Evolutionary conservation across 2,113 vertebrate species (phyloP), one percentile per base, ranked within the genome.

Genomic region (Cynoglossus semilaevis): DNA sequence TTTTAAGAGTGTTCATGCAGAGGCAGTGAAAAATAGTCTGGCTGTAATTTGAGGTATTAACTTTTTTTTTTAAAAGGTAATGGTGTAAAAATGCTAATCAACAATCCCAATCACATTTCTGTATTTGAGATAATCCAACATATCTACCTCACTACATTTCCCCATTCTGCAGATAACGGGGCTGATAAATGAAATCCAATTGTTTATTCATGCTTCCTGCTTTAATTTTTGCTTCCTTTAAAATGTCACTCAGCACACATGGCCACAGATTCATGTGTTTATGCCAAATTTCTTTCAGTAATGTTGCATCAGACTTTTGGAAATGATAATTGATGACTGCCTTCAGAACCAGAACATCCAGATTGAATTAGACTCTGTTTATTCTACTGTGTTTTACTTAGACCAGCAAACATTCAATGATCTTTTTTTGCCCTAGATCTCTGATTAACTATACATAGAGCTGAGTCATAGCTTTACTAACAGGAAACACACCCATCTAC

Each of bases 381-480:
- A 51, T 53, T 7, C 6, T 4, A 29, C 34, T 16, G 67, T 18
- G 58, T 68, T 29, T 51, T 44, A 76, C 62, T 76, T 4, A 54
- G 55, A 41, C 14, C 47, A 34, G 41, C 43, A 53, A 41, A 44
- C 56, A 40, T n/a, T 65, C 35, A 1, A 37, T 5, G 43, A 44
- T 12, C 13, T 35, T 57, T 41, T 52, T 29, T 7, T 1, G 12
- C 63, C 68, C 42, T 43, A 41, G 22, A 50, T 37, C 42, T 59
- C 57, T 10, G 14, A 68, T 80, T 59, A 82, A 76, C 49, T 63
- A 69, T 38, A 70, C 36, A 54, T 58, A 57, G 53, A 77, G 68
- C 71, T 80, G 77, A 86, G 71, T 88, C 82, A 86, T 52, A 74
- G 61, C 54, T 40, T 72, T 59, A 70, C 44, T 48, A n/a, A 54